Evolutionary conservation across 2,797 vertebrate genomes (phyloP), one percentile per base, ranked within the genome.

Genomic region (Zalophus californianus): DNA sequence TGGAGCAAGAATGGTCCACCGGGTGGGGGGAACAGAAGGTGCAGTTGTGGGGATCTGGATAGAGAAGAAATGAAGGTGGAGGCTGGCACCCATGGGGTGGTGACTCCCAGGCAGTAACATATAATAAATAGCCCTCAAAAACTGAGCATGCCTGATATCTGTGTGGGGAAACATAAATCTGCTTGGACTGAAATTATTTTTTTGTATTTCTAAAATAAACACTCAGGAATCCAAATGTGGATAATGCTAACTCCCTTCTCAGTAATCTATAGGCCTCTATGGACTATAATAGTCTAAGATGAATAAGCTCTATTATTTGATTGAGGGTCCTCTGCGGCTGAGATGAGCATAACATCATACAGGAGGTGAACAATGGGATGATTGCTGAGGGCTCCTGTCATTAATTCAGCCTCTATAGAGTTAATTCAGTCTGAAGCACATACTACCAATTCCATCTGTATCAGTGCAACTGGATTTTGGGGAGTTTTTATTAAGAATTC

Each of bases 401-500:
- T 66, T 88, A 79, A 88, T 86, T 84, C 83, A 56, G 78, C 7
- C 79, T 62, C 35, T 50, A 3, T 25, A 91, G 82, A 64, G 85
- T 96, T 97, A 87, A 95, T 66, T 89, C 89, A 25, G 29, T 87
- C 84, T 35, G 80, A 78, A 86, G 79, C 91, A 93, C 60, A 90
- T 23, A 90, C 83, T 86, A 35, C 60, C 62, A 92, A n/a, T 70
- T 84, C 88, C 27, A n/a, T 92, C 70, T 83, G 32, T 62, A 41
- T 94, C 93, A 3, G 60, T 56, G 21, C 58, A 75, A 86, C 52
- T 92, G 89, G 41, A 72, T 90, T 96, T 79, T 0, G 90, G 77
- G 66, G 13, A 83, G 23, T 48, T 96, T 96, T 96, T 95, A 96
- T 97, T 97, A 97, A 97, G 98, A 97, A 96, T 91, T 96, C 73